A percentile compares a stretch with the other conserved stretches of the same genome.
Conservation (phyloP, 2,888 invertebrate species). For the Punctoribates punctum region DNA sequence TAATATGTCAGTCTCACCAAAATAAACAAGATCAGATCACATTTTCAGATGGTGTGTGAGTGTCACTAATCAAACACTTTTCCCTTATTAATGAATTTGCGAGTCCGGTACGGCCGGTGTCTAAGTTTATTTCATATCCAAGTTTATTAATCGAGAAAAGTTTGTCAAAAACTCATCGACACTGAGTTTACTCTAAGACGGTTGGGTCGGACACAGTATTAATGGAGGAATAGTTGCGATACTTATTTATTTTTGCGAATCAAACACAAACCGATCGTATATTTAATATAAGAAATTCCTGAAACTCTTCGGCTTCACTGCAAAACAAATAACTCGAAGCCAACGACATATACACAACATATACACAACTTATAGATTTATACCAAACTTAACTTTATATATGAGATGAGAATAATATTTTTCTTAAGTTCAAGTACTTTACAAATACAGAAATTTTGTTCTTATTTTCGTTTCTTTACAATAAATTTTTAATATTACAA, state of each 20-base stretch:
- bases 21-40: too few relatives aligned
- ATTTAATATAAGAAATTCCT: slow-evolving; percentile 14
- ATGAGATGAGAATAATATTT: not conserved
- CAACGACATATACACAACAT: not conserved
- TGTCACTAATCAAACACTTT: too few relatives aligned
- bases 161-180: too few relatives aligned
- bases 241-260: not conserved
- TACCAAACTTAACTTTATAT: not conserved
- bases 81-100: too few relatives aligned
- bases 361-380: too few relatives aligned
- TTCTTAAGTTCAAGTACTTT: slow-evolving; percentile 5
- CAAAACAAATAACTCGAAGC: slow-evolving; percentile 4
- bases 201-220: too few relatives aligned
- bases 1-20: too few relatives aligned
- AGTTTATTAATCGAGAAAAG: too few relatives aligned
- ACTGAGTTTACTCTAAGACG: too few relatives aligned
- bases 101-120: too few relatives aligned
- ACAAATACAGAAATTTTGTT: not conserved
- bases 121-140: too few relatives aligned
- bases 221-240: not conserved
- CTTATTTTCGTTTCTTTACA: not conserved
- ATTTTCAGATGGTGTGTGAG: too few relatives aligned
- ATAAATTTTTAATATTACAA: slow-evolving; percentile 17
- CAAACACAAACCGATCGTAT: not conserved
- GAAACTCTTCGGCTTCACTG: not conserved